Conservation (phyloP, 2,888 invertebrate genomes). For the Penaeus monodon region DNA sequence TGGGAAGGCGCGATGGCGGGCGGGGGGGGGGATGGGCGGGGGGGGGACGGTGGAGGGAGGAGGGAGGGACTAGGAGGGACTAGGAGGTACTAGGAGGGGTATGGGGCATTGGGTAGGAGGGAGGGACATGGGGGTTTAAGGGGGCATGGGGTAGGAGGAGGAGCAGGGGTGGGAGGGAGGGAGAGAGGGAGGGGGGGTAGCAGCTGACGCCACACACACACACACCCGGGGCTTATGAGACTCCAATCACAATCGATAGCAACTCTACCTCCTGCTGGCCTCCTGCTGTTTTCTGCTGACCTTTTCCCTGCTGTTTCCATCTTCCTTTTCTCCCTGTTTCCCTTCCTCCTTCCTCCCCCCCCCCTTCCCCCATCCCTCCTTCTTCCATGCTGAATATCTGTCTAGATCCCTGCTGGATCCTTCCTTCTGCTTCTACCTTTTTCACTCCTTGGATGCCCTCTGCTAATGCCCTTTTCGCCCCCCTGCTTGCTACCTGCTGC, state of each 20-base stretch:
- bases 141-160: not conserved
- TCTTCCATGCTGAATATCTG: no score
- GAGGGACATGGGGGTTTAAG: not conserved
- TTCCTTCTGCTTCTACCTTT: no score
- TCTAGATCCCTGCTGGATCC: no score
- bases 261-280: constrained; percentile 31
- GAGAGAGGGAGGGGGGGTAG: not conserved
- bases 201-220: constrained; percentile 38
- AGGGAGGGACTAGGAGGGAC: not conserved
- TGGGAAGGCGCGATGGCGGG: not conserved
- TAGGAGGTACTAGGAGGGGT: no score
- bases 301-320: no score
- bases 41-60: not conserved
- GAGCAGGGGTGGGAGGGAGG: no score
- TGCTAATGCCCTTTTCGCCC: no score
- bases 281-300: not conserved
- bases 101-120: not conserved
- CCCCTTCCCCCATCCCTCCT: no score
- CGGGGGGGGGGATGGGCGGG: not conserved
- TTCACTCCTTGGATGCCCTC: no score
- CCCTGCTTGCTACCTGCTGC: no score
- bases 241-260: constrained; percentile 50
- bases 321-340: no score
- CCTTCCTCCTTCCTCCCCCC: no score
- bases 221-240: constrained; percentile 35